These are phyloP conservation scores for Paracyclopina nana DNA, from an alignment of 1,140 invertebrate genomes.

Conservation along the genomic window DNA sequence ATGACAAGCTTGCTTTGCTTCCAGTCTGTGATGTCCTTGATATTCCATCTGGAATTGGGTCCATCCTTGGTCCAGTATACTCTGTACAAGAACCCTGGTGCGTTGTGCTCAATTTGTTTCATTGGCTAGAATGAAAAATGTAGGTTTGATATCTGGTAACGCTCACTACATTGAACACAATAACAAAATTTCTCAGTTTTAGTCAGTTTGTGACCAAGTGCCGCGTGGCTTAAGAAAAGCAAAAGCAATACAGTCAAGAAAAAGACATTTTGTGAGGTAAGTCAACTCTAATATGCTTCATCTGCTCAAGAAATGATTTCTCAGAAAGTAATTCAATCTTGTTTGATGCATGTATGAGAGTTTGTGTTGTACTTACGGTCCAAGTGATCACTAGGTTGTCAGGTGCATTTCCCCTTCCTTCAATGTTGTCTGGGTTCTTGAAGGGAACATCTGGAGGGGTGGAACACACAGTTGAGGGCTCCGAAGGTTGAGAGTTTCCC, in stretches of 20 bases:
- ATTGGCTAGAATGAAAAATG: slow-evolving; percentile 60
- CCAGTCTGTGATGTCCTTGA: slow-evolving; percentile 57
- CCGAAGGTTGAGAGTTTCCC: slow-evolving; percentile 63
- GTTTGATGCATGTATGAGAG: no score
- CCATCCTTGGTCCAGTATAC: slow-evolving; percentile 65
- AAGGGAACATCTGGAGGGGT: slow-evolving; percentile 70
- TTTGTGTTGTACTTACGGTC: slow-evolving; percentile 64
- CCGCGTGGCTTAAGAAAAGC: no score
- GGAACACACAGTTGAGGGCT: slow-evolving; percentile 54
- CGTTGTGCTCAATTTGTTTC: slow-evolving; percentile 91
- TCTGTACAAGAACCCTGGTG: slow-evolving; percentile 63
- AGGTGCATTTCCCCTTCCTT: slow-evolving; percentile 63
- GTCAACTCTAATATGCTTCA: no score
- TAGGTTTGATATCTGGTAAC: no score
- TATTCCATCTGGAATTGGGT: slow-evolving; percentile 44
- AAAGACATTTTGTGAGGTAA: no score
- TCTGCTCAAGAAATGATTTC: no score
- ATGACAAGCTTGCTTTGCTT: slow-evolving; percentile 40
- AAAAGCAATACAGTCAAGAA: no score
- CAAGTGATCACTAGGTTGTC: slow-evolving; percentile 82
- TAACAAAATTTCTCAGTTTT: no score
- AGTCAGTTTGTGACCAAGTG: no score
- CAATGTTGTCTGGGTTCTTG: slow-evolving; percentile 86
- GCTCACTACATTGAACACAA: no score
- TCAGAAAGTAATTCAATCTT: no score